Conservation (phyloP, 2,797 vertebrate species). For the Lophura swinhoii region DNA sequence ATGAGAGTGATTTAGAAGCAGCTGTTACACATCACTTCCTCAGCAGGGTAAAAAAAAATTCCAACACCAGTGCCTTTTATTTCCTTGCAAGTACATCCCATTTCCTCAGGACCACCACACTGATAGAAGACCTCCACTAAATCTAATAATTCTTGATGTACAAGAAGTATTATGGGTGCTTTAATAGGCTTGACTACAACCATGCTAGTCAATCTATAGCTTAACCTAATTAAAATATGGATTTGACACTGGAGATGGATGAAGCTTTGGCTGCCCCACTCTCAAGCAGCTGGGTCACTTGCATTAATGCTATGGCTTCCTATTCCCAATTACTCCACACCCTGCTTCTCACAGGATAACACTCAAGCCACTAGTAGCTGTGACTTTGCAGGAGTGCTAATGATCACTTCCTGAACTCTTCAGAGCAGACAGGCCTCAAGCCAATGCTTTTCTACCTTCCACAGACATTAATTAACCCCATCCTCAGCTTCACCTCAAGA, state of each 20-base stretch:
- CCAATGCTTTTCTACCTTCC: not conserved
- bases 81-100: not conserved
- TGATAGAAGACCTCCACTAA: not conserved
- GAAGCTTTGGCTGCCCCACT: not conserved
- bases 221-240: not conserved
- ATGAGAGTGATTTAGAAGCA: not conserved
- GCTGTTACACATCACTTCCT: not conserved
- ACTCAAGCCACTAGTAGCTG: not conserved
- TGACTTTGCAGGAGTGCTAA: not conserved
- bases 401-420: not conserved
- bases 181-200: not conserved
- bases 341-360: not conserved
- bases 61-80: not conserved
- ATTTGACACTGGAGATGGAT: not conserved
- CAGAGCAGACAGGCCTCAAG: not conserved
- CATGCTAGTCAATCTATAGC: not conserved
- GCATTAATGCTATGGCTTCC: accelerated
- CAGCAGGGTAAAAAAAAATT: not conserved
- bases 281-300: not conserved
- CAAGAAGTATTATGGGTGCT: not conserved
- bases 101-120: not conserved
- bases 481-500: not conserved
- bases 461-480: not conserved
- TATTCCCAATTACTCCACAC: not conserved
- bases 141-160: not conserved